phyloP scores from a whole-genome alignment of 2,888 invertebrate genomes.

The Scelioninae gen. 2 region DNA sequence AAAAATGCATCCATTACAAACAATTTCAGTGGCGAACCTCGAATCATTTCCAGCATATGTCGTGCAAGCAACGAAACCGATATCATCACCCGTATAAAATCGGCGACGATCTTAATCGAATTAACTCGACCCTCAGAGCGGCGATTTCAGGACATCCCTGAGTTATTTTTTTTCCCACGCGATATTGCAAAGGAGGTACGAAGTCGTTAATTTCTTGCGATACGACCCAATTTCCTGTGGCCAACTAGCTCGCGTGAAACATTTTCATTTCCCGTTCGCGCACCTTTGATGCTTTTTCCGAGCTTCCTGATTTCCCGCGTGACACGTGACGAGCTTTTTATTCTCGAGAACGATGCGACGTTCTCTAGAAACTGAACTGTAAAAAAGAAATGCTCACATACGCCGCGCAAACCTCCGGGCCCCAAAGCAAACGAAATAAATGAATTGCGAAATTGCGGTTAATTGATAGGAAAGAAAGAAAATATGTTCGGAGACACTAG shows the following conservation, averaged over 20 bases:
- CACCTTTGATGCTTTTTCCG: constrained; percentile 52
- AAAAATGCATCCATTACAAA: no score
- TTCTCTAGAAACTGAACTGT: constrained; percentile 51
- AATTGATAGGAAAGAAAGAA: constrained; percentile 42
- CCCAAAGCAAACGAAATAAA: constrained; percentile 28
- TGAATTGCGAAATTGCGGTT: constrained; percentile 34
- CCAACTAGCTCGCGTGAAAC: constrained; percentile 44
- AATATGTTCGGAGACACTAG: constrained; percentile 26
- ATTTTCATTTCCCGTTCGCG: constrained; percentile 47
- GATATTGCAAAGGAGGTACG: constrained; percentile 49
- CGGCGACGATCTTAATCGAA: constrained; percentile 9
- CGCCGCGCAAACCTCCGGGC: constrained; percentile 1
- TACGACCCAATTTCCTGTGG: constrained; percentile 55
- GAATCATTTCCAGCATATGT: no score
- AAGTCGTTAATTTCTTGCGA: constrained; percentile 59
- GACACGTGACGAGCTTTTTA: constrained; percentile 58
- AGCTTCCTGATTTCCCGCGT: constrained; percentile 57
- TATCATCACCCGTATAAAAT: no score
- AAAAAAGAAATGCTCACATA: constrained; percentile 35
- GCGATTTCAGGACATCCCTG: constrained; percentile 30
- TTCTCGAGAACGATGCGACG: constrained; percentile 29
- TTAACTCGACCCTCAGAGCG: constrained; percentile 7
- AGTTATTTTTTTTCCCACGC: constrained; percentile 33
- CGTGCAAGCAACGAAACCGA: no score
- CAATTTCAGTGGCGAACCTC: no score